These are phyloP conservation scores for Brachyptera putata DNA, from an alignment of 2,888 invertebrate genomes.

Conservation along the genomic window DNA sequence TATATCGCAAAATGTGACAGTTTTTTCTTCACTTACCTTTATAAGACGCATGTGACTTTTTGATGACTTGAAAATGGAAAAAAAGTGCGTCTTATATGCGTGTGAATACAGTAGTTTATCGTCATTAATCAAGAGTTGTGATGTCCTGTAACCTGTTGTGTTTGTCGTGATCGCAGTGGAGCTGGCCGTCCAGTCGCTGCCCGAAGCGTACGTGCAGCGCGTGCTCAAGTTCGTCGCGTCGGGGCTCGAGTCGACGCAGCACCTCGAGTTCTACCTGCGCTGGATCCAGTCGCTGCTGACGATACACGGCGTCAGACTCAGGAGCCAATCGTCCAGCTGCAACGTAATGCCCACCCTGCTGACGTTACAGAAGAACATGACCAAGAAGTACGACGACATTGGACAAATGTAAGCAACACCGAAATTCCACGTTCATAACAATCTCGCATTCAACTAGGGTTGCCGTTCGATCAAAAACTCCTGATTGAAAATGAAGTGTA, in stretches of 20 bases:
- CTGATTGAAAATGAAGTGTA: too few relatives aligned
- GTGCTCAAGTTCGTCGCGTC: slow-evolving; percentile 66
- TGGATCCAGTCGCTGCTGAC: slow-evolving; percentile 73
- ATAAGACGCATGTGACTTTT: too few relatives aligned
- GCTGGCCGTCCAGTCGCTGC: slow-evolving; percentile 64
- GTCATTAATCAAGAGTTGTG: too few relatives aligned
- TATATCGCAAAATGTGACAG: too few relatives aligned
- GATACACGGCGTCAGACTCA: slow-evolving; percentile 51
- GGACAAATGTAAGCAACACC: slow-evolving; percentile 70
- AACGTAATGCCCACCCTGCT: slow-evolving; percentile 61
- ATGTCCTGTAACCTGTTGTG: too few relatives aligned
- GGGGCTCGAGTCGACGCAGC: slow-evolving; percentile 70
- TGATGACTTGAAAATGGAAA: too few relatives aligned
- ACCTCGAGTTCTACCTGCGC: slow-evolving; percentile 82
- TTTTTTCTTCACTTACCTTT: too few relatives aligned
- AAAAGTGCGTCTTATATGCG: too few relatives aligned
- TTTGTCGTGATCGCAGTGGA: slow-evolving; percentile 66
- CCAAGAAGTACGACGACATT: slow-evolving; percentile 72
- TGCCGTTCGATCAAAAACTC: too few relatives aligned
- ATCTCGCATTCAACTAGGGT: too few relatives aligned
- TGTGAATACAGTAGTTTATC: too few relatives aligned
- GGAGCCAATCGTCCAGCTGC: slow-evolving; percentile 40
- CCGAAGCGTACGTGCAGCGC: slow-evolving; percentile 70
- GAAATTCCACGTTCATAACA: background rate
- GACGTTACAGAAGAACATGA: slow-evolving; percentile 72